Conservation (phyloP, 2,888 invertebrate genomes). For the Leptogaster cylindrica region DNA sequence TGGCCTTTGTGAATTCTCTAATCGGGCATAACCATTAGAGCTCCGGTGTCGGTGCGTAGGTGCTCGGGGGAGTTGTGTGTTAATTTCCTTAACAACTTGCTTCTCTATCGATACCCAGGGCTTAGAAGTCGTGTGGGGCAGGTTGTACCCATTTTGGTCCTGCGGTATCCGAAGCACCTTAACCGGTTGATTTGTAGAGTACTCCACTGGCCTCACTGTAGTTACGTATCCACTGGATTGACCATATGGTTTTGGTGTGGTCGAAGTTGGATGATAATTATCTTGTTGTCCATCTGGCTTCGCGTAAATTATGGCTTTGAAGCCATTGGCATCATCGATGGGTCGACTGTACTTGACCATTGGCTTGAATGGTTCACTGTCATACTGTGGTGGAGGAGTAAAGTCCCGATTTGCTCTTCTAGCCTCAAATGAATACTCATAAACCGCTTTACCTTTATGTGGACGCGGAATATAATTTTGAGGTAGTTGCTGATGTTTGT, state of each 20-base stretch:
- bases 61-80: constrained; percentile 49
- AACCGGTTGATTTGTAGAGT: constrained; percentile 17
- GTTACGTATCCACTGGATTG: constrained; percentile 17
- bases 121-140: not conserved
- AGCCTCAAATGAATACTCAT: constrained; percentile 77
- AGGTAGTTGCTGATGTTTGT: constrained; percentile 65
- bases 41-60: constrained; percentile 1
- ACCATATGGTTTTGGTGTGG: constrained; percentile 65
- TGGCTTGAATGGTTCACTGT: constrained; percentile 69
- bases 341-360: constrained; percentile 66
- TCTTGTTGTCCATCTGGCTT: constrained; percentile 61
- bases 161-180: constrained; percentile 63
- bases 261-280: constrained; percentile 63
- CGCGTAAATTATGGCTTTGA: constrained; percentile 60
- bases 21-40: constrained; percentile 3
- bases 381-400: constrained; percentile 61
- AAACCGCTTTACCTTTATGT: constrained; percentile 66
- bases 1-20: constrained; percentile 47
- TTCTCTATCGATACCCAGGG: constrained; percentile 54
- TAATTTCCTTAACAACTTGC: constrained; percentile 51
- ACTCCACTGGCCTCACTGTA: constrained; percentile 63
- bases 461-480: constrained; percentile 57
- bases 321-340: constrained; percentile 57
- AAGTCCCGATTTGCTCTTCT: constrained; percentile 53
- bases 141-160: constrained; percentile 57